Evolutionary conservation across 2,797 vertebrate genomes (phyloP), one percentile per base, ranked within the genome.

Genomic region (Picus viridis): DNA sequence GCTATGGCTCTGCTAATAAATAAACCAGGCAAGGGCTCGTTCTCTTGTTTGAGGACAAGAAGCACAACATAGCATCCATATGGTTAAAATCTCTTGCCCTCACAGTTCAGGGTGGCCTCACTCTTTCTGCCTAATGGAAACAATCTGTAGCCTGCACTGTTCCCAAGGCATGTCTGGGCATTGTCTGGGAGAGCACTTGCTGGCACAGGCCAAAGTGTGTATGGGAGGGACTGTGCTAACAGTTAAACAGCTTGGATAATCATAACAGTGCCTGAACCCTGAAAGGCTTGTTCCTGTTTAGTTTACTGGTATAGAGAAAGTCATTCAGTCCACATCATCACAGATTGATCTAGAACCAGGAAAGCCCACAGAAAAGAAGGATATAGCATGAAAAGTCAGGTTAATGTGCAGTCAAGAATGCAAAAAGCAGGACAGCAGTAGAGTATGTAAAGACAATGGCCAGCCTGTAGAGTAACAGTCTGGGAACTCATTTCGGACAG

Each of bases 1-100:
- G 79, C 79, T 92, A 83, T 70, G 90, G 84, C 76, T 90, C 77
- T 56, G 32, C 69, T 83, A 90, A 93, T 88, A 95, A 95, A 92
- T 87, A 92, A 93, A 90, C 69, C 76, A 93, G 84, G 58, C 68
- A 1, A 76, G 6, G 64, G 74, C 72, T 95, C 75, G 43, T 69
- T 95, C 82, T 71, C 45, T 19, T 85, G 69, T 81, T 79, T 53
- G 51, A 95, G 85, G 93, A 94, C 41, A 83, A 89, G 65, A 61
- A 89, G 87, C 63, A 87, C 75, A 85, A 85, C 85, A 88, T 2
- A 85, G 62, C 63, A 90, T 78, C 76, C 89, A 78, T 87, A 93
- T 56, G 63, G 79, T 87, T 92, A 88, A 95, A 94, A 90, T 85
- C 79, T 90, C 79, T 69, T 69, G 86, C 47, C 81, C 88, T 87